These are phyloP conservation scores for Percina caprodes DNA, from an alignment of 2,113 vertebrate genomes.

Conservation along the genomic window DNA sequence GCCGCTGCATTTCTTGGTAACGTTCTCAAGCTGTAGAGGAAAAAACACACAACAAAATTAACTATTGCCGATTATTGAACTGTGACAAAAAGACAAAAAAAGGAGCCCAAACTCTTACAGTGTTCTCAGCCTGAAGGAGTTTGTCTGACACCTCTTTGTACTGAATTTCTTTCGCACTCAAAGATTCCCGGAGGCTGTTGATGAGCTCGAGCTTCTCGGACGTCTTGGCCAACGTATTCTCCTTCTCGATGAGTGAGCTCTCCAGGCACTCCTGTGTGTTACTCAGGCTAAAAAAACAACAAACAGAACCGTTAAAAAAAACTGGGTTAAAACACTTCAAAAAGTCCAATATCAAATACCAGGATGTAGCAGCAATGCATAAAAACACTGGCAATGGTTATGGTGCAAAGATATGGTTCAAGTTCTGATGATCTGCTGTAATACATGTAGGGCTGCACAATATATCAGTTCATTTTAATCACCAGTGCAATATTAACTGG, in stretches of 20 bases:
- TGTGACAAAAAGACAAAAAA: rapidly evolving
- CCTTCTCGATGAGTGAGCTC: constrained; percentile 90
- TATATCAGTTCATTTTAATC: no score
- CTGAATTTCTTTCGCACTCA: constrained; percentile 84
- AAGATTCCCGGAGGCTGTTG: constrained; percentile 77
- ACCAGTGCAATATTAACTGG: no score
- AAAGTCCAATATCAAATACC: background rate
- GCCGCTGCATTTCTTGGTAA: constrained; percentile 79
- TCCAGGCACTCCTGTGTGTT: constrained; percentile 89
- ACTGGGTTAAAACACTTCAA: background rate
- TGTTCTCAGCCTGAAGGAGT: constrained; percentile 84
- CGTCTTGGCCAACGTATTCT: constrained; percentile 82
- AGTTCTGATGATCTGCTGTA: no score
- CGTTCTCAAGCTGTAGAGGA: constrained; percentile 82
- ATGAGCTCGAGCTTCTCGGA: constrained; percentile 86
- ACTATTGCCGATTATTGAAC: no score
- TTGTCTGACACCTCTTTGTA: constrained; percentile 85
- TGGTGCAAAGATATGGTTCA: no score
- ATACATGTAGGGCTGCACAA: no score
- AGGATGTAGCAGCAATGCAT: background rate
- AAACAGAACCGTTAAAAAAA: background rate
- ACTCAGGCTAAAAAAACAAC: constrained; percentile 75
- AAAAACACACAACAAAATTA: background rate
- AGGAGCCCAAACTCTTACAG: constrained; percentile 71
- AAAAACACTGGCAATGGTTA: no score